Evolutionary conservation across 1,140 invertebrate species (phyloP).

Genomic region (Pantala flavescens): DNA sequence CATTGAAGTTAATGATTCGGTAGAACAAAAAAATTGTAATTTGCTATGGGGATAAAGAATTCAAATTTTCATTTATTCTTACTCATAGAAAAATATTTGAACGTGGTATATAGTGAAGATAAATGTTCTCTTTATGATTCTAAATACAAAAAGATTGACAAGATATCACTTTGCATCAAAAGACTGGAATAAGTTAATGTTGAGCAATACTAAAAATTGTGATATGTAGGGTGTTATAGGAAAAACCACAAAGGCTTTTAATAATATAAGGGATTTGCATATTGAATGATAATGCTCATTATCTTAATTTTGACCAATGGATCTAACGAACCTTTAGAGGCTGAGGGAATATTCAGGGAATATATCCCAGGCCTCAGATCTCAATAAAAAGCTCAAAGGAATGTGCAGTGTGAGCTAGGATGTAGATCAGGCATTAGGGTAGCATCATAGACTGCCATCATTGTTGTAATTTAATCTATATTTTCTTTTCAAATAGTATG

Average conservation of each 20-base stretch:
- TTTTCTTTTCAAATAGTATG: neutral
- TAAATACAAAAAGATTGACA: too few species aligned
- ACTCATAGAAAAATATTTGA: too few species aligned
- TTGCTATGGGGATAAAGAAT: too few species aligned
- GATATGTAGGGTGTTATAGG: neutral
- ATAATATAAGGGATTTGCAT: neutral
- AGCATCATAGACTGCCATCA: neutral
- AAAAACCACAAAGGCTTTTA: neutral
- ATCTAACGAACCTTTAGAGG: neutral
- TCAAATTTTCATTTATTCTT: too few species aligned
- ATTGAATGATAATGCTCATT: neutral
- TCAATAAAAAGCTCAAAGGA: neutral
- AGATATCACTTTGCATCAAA: neutral
- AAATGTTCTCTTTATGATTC: too few species aligned
- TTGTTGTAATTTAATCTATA: neutral
- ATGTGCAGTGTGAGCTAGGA: neutral
- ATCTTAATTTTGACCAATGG: neutral
- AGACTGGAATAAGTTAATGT: neutral
- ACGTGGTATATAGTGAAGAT: too few species aligned
- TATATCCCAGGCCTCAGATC: neutral
- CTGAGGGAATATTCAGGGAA: neutral
- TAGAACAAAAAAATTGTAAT: too few species aligned
- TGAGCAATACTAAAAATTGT: neutral
- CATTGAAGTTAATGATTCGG: too few species aligned
- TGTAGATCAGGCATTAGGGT: neutral